Percentiles rank a stretch among this genome's conserved stretches.
Conservation (phyloP, 2,797 vertebrate genomes). For the Xenopus petersii region DNA sequence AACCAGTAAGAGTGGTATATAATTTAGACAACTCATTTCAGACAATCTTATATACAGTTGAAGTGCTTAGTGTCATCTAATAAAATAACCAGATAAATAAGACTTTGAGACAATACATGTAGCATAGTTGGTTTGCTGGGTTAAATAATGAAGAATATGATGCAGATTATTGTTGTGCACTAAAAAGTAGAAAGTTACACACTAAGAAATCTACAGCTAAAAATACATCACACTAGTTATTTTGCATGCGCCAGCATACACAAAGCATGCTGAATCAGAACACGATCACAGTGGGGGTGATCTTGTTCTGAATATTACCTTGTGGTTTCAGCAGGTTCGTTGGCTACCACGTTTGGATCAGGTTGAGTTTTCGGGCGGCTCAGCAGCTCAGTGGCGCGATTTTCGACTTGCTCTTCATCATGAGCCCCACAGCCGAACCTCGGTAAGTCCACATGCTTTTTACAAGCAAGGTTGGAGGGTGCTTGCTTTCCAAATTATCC, state of each 20-base stretch:
- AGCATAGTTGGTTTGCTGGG: too few species aligned
- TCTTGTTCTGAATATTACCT: conserved; percentile 56
- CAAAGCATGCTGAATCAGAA: conserved; percentile 52
- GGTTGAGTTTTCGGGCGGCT: conserved; percentile 52
- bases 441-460: conserved; percentile 48
- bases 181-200: too few species aligned
- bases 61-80: too few species aligned
- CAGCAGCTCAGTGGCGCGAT: conserved; percentile 52
- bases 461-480: conserved; percentile 32
- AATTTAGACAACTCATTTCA: too few species aligned
- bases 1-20: too few species aligned
- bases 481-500: conserved; percentile 23
- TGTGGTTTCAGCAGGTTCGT: conserved; percentile 56
- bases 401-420: conserved; percentile 51
- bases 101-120: too few species aligned
- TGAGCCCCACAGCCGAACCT: conserved; percentile 30
- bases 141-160: too few species aligned
- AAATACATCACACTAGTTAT: too few species aligned
- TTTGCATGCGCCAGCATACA: conserved; percentile 9
- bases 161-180: too few species aligned
- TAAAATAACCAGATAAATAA: too few species aligned
- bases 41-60: too few species aligned
- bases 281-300: conserved; percentile 55
- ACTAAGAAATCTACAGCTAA: too few species aligned
- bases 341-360: conserved; percentile 51